phyloP scores from a whole-genome alignment of 2,888 invertebrate genomes.

The Watsonalla binaria region DNA sequence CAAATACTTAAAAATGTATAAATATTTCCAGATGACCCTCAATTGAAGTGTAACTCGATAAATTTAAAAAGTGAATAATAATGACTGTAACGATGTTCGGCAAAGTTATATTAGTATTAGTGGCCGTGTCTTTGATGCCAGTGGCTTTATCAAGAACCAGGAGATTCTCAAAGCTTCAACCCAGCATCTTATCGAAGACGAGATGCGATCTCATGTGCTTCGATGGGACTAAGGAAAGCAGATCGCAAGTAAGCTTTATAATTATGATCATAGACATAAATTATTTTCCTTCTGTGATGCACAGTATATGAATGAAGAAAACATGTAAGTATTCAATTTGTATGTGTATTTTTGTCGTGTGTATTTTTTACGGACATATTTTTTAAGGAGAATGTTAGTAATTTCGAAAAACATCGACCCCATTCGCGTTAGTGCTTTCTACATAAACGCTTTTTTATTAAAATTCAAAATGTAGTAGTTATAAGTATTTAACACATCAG shows the following conservation, averaged over 20 bases:
- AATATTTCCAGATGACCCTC: neutral
- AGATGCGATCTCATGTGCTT: slow-evolving; percentile 80
- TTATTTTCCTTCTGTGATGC: neutral
- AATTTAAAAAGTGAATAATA: slow-evolving; percentile 9
- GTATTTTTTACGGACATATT: no score
- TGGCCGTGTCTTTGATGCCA: slow-evolving; percentile 38
- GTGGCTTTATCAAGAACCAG: slow-evolving; percentile 45
- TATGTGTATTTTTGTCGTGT: no score
- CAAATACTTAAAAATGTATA: no score
- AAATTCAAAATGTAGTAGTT: no score
- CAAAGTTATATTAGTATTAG: slow-evolving; percentile 42
- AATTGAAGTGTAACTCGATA: neutral
- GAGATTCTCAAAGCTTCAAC: slow-evolving; percentile 58
- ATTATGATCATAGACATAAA: neutral
- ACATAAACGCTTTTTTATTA: no score
- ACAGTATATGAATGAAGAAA: no score
- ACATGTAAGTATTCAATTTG: no score
- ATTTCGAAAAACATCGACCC: no score
- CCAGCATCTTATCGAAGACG: slow-evolving; percentile 77
- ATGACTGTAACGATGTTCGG: slow-evolving; percentile 38
- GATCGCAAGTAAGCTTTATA: slow-evolving; percentile 55
- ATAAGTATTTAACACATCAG: no score
- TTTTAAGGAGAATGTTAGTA: no score
- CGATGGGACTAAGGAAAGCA: slow-evolving; percentile 55
- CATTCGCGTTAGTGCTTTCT: no score